Conservation (phyloP, 1,140 invertebrate species). For the Brachionus plicatilis region DNA sequence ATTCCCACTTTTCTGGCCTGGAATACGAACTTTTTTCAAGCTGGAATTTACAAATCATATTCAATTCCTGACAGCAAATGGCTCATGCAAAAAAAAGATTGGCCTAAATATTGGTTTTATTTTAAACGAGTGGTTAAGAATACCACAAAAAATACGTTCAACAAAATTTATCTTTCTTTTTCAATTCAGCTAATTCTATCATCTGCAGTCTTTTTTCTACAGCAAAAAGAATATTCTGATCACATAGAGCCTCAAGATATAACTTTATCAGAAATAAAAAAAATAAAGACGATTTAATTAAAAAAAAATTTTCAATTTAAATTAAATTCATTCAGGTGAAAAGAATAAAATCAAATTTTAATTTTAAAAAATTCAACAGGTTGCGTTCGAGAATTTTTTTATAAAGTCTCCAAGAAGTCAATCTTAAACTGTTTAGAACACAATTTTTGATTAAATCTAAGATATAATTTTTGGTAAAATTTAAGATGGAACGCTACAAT, state of each 20-base stretch:
- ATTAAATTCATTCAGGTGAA: too few species aligned
- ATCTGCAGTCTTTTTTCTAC: neutral
- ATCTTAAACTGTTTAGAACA: too few species aligned
- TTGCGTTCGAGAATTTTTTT: too few species aligned
- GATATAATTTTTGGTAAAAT: too few species aligned
- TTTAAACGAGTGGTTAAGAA: constrained; percentile 16
- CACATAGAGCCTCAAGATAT: neutral
- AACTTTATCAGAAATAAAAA: constrained; percentile 10
- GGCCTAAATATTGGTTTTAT: constrained; percentile 4
- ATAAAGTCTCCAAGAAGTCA: too few species aligned
- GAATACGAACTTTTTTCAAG: constrained; percentile 27
- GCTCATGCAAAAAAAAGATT: neutral
- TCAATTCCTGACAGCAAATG: neutral
- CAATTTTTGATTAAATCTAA: too few species aligned
- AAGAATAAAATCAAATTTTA: too few species aligned
- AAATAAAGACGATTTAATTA: neutral
- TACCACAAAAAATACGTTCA: neutral
- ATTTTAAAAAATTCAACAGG: too few species aligned
- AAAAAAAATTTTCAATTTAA: neutral
- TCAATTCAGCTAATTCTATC: neutral
- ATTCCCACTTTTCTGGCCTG: constrained; percentile 15
- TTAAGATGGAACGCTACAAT: too few species aligned
- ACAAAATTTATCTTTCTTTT: neutral
- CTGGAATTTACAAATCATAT: constrained; percentile 7
- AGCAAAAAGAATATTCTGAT: constrained; percentile 26